Evolutionary conservation across 2,888 invertebrate species (phyloP).

Genomic region (Deilephila elpenor): DNA sequence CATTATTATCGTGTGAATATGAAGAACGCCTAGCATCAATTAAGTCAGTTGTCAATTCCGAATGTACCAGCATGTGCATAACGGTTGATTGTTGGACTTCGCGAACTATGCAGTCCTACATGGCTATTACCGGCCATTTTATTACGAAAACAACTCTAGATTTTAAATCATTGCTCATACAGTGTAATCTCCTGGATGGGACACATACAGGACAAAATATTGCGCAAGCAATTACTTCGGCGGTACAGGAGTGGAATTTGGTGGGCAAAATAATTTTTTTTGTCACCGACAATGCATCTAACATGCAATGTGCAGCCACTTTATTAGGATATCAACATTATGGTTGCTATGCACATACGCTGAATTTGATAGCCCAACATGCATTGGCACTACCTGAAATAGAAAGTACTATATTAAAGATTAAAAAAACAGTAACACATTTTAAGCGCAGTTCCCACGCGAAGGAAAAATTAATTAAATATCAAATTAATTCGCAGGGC

Average conservation of each 20-base stretch:
- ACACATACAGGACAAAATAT: background rate
- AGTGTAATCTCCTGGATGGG: background rate
- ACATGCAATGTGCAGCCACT: background rate
- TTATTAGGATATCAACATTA: slow-evolving; percentile 33
- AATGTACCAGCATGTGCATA: no score
- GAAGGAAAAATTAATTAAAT: slow-evolving; percentile 36
- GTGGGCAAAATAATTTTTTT: background rate
- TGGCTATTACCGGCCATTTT: background rate
- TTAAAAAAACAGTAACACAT: slow-evolving; percentile 37
- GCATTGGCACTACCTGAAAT: slow-evolving; percentile 28
- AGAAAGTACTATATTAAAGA: slow-evolving; percentile 34
- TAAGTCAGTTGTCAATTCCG: no score
- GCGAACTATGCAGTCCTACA: background rate
- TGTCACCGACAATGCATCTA: background rate
- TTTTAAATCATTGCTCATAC: background rate
- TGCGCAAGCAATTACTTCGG: background rate
- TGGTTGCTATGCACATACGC: slow-evolving; percentile 43
- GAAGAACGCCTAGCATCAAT: no score
- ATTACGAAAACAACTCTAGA: background rate
- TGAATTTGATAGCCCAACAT: slow-evolving; percentile 43
- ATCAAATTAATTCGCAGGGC: slow-evolving; percentile 28
- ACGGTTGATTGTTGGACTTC: no score
- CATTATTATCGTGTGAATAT: no score
- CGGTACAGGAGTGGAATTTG: background rate
- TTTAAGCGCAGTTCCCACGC: slow-evolving; percentile 38